Percentiles rank a stretch among this genome's conserved stretches.
phyloP scores from a whole-genome alignment of 1,140 invertebrate species.

The Anadara kagoshimensis region DNA sequence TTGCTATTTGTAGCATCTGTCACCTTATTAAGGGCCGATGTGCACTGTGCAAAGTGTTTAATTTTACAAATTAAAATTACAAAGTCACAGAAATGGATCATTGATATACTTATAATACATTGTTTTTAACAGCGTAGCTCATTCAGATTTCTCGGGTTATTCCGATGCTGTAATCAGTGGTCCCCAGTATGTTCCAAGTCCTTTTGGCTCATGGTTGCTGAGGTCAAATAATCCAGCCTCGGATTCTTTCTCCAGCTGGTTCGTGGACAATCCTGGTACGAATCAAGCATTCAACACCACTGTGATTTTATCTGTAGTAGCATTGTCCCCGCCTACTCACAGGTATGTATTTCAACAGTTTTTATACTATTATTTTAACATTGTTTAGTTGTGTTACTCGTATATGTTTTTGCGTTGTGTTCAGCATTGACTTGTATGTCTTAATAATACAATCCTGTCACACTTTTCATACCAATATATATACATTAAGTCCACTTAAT shows the following conservation, averaged over 20 bases:
- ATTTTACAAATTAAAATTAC: conserved; percentile 39
- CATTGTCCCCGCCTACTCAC: conserved; percentile 23
- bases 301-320: conserved; percentile 21
- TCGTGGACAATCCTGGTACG: conserved; percentile 21
- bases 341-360: conserved; percentile 21
- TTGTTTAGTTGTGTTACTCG: too few relatives aligned
- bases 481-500: too few relatives aligned
- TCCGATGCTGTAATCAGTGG: conserved; percentile 20
- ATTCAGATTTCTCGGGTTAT: conserved; percentile 48
- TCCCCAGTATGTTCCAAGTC: conserved; percentile 48
- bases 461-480: too few relatives aligned
- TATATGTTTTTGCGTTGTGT: too few relatives aligned
- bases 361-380: neutral
- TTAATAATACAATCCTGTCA: too few relatives aligned
- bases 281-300: conserved; percentile 30
- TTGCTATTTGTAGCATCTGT: too few relatives aligned
- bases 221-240: conserved; percentile 37
- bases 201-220: conserved; percentile 48
- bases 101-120: too few relatives aligned
- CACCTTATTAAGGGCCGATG: too few relatives aligned
- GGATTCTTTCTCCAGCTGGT: conserved; percentile 51
- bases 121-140: conserved; percentile 20
- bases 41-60: neutral
- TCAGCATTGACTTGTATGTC: too few relatives aligned
- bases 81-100: too few relatives aligned